phyloP scores from a whole-genome alignment of 2,888 invertebrate genomes.

The Trichogramma evanescens region DNA sequence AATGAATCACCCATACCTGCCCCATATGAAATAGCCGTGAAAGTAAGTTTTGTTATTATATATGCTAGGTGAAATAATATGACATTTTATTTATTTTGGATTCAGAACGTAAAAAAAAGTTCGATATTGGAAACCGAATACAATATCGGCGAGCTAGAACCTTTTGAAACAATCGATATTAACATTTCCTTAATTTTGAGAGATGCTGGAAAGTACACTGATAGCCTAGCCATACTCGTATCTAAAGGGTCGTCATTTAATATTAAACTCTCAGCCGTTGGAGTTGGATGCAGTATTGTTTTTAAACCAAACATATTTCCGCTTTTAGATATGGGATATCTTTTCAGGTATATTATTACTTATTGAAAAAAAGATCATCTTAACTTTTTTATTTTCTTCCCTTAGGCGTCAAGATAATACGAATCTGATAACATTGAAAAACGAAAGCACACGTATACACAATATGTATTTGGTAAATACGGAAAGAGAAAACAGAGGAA shows the following conservation, averaged over 20 bases:
- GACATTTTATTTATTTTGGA: neutral
- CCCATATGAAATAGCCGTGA: slow-evolving; percentile 50
- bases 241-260: slow-evolving; percentile 45
- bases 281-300: slow-evolving; percentile 61
- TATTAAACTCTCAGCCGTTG: slow-evolving; percentile 54
- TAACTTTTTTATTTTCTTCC: neutral
- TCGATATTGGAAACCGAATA: slow-evolving; percentile 33
- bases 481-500: slow-evolving; percentile 3
- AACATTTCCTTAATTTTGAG: slow-evolving; percentile 39
- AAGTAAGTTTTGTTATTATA: no score
- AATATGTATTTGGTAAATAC: slow-evolving; percentile 46
- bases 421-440: slow-evolving; percentile 49
- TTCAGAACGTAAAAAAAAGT: slow-evolving; percentile 24
- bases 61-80: neutral
- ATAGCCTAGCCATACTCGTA: slow-evolving; percentile 38
- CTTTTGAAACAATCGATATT: slow-evolving; percentile 36
- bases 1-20: slow-evolving; percentile 68
- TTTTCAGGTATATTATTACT: slow-evolving; percentile 54
- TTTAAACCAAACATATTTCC: slow-evolving; percentile 57
- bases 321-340: slow-evolving; percentile 54
- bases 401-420: slow-evolving; percentile 30
- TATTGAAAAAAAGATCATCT: neutral
- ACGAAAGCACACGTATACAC: slow-evolving; percentile 53
- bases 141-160: slow-evolving; percentile 31
- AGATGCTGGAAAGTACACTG: slow-evolving; percentile 40